Conservation (phyloP, 1,140 invertebrate genomes). For the Forficula auricularia region DNA sequence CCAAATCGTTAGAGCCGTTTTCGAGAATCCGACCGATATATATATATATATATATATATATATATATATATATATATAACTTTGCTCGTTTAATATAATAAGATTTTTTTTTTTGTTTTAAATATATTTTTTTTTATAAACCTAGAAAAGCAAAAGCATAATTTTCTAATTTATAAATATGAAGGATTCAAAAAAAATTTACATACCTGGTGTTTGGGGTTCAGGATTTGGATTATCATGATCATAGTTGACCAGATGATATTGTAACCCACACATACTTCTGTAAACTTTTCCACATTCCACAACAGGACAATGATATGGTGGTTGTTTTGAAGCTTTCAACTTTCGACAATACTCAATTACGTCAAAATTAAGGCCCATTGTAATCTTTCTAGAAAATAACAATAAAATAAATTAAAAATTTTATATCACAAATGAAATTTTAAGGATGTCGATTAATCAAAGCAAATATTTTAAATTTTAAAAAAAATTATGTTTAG, state of each 20-base stretch:
- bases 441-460: too few relatives aligned
- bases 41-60: too few relatives aligned
- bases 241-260: slow-evolving; percentile 68
- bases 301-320: slow-evolving; percentile 65
- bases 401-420: too few relatives aligned
- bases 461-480: too few relatives aligned
- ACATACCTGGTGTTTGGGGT: slow-evolving; percentile 7
- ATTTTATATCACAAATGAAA: too few relatives aligned
- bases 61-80: background rate
- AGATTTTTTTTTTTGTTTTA: background rate
- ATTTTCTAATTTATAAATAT: background rate
- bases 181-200: background rate
- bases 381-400: slow-evolving; percentile 17
- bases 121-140: background rate
- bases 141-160: background rate
- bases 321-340: slow-evolving; percentile 55
- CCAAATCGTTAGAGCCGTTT: too few relatives aligned
- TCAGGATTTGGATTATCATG: slow-evolving; percentile 44
- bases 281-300: slow-evolving; percentile 73
- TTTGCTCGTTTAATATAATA: background rate
- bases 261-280: slow-evolving; percentile 66
- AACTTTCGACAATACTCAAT: slow-evolving; percentile 67
- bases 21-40: too few relatives aligned
- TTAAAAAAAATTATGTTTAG: too few relatives aligned
- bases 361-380: slow-evolving; percentile 66